Base-by-base conservation (phyloP, 2,113 vertebrate species). In the Pimephales promelas region DNA sequence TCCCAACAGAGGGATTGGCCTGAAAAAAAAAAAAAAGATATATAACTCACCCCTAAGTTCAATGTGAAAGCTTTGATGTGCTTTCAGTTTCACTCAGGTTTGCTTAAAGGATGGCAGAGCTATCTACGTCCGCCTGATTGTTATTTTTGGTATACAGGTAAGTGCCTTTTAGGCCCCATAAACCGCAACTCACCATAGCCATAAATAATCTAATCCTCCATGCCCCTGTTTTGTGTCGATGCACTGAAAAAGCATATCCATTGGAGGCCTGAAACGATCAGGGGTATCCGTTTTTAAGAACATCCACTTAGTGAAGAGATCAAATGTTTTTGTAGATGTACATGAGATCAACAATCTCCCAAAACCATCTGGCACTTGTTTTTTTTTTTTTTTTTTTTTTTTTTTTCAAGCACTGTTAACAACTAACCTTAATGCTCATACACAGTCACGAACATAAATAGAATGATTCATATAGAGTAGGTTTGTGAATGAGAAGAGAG, bases 401-500 rank as follows among this genome's bases (percentile, higher is more conserved):
- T 9, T 18, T 20, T 18, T 20, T 7, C 52, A 54, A 54, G 52
- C 52, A 54, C 52, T 54, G 52, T 20, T 54, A 22, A 84, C 84
- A 64, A 81, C 13, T 24, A 64, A 20, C 52, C 16, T 3, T 62
- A 61, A 62, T 26, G 57, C 31, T 79, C 34, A 45, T 26, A 36
- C 36, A 24, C 57, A 59, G 57, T 20, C 34, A 22, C 40, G 8
- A 61, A 26, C 24, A 5, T 49, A 49, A 79, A 49, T 49, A 18
- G 34, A 66, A 49, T 70, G 62, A 81, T 45, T 81, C 47, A 70
- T 54, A 79, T 62, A 22, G 79, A 68, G 79, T 54, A 70, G 78
- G 78, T 78, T 81, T 79, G 72, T 77, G 84, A 88, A 85, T 57
- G 82, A 84, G 56, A 83, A 84, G 56, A 62, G 49, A 86, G 72